Conservation (phyloP, 2,797 vertebrate genomes). For the Rhincodon typus region DNA sequence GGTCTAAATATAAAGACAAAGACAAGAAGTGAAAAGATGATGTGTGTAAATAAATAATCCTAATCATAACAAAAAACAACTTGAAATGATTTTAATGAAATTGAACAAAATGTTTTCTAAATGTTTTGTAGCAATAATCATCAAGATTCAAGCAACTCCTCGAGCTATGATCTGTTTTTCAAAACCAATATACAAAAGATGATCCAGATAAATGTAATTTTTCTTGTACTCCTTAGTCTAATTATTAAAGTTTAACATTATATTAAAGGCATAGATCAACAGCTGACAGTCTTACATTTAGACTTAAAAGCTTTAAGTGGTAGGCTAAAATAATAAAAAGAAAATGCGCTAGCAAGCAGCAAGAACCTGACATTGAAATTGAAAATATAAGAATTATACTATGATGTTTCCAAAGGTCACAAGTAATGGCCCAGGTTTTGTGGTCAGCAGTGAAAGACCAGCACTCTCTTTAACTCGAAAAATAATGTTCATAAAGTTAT, state of each 20-base stretch:
- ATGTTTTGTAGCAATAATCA: not conserved
- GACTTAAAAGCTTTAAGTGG: not conserved
- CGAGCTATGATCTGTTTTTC: not conserved
- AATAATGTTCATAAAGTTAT: no score
- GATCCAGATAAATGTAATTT: not conserved
- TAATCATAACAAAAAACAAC: not conserved
- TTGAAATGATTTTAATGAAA: not conserved
- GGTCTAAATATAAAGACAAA: conserved; percentile 54
- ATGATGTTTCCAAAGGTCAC: not conserved
- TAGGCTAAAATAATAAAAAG: not conserved
- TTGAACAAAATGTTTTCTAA: conserved; percentile 3
- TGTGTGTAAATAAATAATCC: not conserved
- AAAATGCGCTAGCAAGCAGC: not conserved
- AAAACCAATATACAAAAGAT: not conserved
- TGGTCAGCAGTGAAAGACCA: no score
- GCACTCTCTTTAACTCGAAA: no score
- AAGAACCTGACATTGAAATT: not conserved
- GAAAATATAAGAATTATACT: not conserved
- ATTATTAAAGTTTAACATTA: not conserved
- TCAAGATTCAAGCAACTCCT: not conserved
- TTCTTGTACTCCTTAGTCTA: not conserved
- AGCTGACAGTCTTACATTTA: not conserved
- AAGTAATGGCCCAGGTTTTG: not conserved
- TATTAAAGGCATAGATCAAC: not conserved
- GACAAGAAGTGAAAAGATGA: not conserved